These are phyloP conservation scores for Tonatia bakeri DNA, from an alignment of 2,113 vertebrate genomes.

Conservation along the genomic window DNA sequence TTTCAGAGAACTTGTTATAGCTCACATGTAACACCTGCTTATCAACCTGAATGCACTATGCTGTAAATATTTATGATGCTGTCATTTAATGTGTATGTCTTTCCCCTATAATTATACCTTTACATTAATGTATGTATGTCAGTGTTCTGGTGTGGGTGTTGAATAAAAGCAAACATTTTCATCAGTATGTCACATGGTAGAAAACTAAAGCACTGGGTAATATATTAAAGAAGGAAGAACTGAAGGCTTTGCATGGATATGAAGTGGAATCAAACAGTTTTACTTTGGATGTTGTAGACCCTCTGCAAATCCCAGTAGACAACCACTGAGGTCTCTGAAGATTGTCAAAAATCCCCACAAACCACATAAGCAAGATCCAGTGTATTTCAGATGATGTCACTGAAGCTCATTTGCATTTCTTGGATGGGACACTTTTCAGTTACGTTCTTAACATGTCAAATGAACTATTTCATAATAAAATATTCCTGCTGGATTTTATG, in stretches of 20 bases:
- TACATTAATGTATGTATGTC: background rate
- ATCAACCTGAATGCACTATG: background rate
- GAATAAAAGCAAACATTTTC: background rate
- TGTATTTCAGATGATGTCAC: slow-evolving; percentile 56
- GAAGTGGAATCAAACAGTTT: background rate
- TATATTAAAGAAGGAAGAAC: background rate
- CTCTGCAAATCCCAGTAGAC: background rate
- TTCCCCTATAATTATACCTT: background rate
- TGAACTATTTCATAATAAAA: slow-evolving; percentile 44
- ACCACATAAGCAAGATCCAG: background rate
- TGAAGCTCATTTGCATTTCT: slow-evolving; percentile 44
- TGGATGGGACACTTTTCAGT: slow-evolving; percentile 53
- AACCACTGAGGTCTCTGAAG: background rate
- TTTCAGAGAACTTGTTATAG: background rate
- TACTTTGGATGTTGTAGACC: background rate
- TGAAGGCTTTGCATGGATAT: background rate
- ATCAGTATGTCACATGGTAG: background rate
- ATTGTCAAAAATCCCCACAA: slow-evolving; percentile 9
- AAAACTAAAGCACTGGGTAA: slow-evolving; percentile 2
- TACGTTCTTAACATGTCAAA: slow-evolving; percentile 51
- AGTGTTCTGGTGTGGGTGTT: background rate
- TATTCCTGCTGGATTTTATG: slow-evolving; percentile 43
- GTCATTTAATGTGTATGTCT: background rate
- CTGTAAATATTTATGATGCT: slow-evolving; percentile 4
- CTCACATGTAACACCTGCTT: background rate